These are phyloP conservation scores for Elanoides forficatus DNA, from an alignment of 2,113 vertebrate genomes.

Conservation along the genomic window DNA sequence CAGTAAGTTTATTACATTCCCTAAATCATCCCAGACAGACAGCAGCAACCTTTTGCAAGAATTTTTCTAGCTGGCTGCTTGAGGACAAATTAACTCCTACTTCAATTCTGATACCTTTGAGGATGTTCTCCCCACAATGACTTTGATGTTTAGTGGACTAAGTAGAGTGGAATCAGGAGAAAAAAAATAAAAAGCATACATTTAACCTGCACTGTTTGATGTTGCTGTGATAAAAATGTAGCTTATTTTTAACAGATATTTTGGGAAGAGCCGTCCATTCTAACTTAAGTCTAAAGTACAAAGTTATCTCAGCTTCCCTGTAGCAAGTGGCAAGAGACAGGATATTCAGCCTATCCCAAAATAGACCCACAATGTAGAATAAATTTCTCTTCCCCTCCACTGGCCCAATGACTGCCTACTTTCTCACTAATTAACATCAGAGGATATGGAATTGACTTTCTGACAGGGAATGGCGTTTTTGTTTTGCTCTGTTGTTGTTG, in stretches of 20 bases:
- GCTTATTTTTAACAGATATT: not conserved
- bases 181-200: not conserved
- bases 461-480: not conserved
- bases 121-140: not conserved
- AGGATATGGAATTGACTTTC: not conserved
- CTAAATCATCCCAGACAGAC: not conserved
- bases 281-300: not conserved
- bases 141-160: not conserved
- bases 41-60: not conserved
- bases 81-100: not conserved
- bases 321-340: not conserved
- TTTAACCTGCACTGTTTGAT: not conserved
- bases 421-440: not conserved
- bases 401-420: not conserved
- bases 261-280: not conserved
- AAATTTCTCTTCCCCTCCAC: not conserved
- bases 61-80: not conserved
- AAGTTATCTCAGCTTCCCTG: not conserved
- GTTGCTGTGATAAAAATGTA: not conserved
- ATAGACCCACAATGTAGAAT: not conserved
- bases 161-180: not conserved
- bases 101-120: not conserved
- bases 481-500: not conserved
- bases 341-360: not conserved
- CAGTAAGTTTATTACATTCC: not conserved